Base-by-base conservation (phyloP, 2,888 invertebrate genomes). In the Cataglyphis livida region DNA sequence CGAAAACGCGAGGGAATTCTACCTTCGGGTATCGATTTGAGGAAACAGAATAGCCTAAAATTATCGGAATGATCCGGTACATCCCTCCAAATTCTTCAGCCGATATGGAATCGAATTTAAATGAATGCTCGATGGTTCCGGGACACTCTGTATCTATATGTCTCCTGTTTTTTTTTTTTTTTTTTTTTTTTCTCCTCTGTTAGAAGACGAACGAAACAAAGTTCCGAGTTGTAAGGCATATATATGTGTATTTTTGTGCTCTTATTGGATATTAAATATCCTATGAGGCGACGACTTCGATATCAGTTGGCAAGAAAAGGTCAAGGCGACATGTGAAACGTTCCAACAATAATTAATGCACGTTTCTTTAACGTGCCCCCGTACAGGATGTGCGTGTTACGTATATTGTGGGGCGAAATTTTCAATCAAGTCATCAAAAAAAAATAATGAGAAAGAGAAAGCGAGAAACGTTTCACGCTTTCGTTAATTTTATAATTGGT, bases 181-280 rank as follows among this genome's bases (percentile, higher is more conserved):
- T 3, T n/a, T 9, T 38, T 25, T 21, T 7, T 41, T 15, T 21
- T 41, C 12, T n/a, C 12, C 28, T 12, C 7, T 18, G 59, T 78
- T 25, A 18, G 44, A 70, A 78, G n/a, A 54, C 65, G 0, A 21
- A 44, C 41, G n/a, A 35, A 57, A 57, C 57, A 66, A 70, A 70
- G 21, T 32, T 18, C n/a, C 41, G 15, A 44, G 10, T 32, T 44
- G 41, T 12, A 15, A 70, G 65, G 59, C 21, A 21, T 70, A 54
- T 70, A 78, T 41, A 44, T 57, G 70, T 70, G 70, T 79, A 70
- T 70, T 79, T 79, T 79, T 48, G 70, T 79, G 70, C 78, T 79
- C 70, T 70, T 79, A 79, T 79, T 79, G 78, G 78, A 79, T 70
- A 79, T 79, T 79, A 79, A 79, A 79, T 79, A 79, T 79, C 78